Percentiles rank a stretch among this genome's conserved stretches.
These are phyloP conservation scores for Hippocampus barbouri DNA, from an alignment of 2,113 vertebrate genomes.

Conservation along the genomic window DNA sequence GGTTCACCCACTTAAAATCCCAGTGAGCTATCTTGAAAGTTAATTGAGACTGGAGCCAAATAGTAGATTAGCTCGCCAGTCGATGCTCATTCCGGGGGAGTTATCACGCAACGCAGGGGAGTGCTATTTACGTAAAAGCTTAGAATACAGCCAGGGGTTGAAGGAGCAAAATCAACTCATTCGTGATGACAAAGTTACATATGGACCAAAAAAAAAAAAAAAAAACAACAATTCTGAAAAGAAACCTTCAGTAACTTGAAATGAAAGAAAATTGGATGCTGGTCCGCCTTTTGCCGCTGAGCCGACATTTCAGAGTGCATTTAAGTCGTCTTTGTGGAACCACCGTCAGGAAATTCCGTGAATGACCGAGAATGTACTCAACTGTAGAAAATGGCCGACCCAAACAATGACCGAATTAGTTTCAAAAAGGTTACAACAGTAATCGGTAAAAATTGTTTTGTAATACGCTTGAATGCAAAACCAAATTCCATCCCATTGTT, in stretches of 20 bases:
- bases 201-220: too few relatives aligned
- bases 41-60: neutral
- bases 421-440: too few relatives aligned
- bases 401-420: neutral
- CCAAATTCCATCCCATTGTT: too few relatives aligned
- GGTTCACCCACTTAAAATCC: neutral
- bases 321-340: neutral
- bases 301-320: too few relatives aligned
- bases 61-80: neutral
- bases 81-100: neutral
- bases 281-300: too few relatives aligned
- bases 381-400: neutral
- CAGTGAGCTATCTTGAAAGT: neutral
- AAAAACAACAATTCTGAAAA: too few relatives aligned
- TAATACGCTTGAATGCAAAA: too few relatives aligned
- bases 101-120: neutral
- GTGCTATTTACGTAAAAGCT: neutral
- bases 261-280: too few relatives aligned
- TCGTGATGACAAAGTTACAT: neutral
- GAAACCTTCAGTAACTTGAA: too few relatives aligned
- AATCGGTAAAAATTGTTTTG: too few relatives aligned
- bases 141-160: neutral
- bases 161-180: neutral
- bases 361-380: too few relatives aligned
- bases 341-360: neutral